Conservation (phyloP, 1,140 invertebrate species). For the Idris sp. region DNA sequence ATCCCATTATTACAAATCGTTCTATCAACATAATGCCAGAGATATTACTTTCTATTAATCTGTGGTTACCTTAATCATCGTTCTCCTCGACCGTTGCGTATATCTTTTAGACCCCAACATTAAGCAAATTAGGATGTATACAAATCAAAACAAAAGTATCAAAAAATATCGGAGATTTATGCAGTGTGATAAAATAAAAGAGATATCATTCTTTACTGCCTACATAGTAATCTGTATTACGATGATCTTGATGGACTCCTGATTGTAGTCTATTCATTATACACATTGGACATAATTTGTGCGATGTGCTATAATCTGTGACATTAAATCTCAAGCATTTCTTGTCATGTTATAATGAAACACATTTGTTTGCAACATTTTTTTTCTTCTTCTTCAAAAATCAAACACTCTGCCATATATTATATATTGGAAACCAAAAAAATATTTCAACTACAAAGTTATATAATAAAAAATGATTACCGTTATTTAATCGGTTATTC, state of each 20-base stretch:
- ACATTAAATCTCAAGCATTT: conserved; percentile 34
- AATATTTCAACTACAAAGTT: no score
- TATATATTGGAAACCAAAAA: no score
- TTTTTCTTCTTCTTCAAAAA: no score
- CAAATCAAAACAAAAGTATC: conserved; percentile 37
- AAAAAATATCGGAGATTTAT: conserved; percentile 39
- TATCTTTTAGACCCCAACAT: conserved; percentile 32
- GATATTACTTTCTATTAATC: conserved; percentile 37
- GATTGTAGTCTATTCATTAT: conserved; percentile 59
- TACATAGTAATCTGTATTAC: conserved; percentile 50
- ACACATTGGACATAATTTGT: conserved; percentile 50
- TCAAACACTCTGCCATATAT: conserved; percentile 1
- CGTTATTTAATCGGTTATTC: conserved; percentile 25
- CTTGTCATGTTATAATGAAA: conserved; percentile 23
- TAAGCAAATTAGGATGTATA: conserved; percentile 51
- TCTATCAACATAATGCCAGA: conserved; percentile 18
- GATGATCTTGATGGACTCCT: conserved; percentile 52
- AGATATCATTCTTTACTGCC: conserved; percentile 52
- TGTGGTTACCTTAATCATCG: conserved; percentile 26
- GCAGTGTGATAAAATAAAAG: conserved; percentile 58
- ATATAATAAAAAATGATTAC: conserved; percentile 37
- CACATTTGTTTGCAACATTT: conserved; percentile 20
- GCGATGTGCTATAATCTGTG: conserved; percentile 28
- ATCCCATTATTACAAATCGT: conserved; percentile 8
- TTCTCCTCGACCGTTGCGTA: conserved; percentile 13